Evolutionary conservation across 2,888 invertebrate species (phyloP).

Genomic region (Craniophora ligustri): DNA sequence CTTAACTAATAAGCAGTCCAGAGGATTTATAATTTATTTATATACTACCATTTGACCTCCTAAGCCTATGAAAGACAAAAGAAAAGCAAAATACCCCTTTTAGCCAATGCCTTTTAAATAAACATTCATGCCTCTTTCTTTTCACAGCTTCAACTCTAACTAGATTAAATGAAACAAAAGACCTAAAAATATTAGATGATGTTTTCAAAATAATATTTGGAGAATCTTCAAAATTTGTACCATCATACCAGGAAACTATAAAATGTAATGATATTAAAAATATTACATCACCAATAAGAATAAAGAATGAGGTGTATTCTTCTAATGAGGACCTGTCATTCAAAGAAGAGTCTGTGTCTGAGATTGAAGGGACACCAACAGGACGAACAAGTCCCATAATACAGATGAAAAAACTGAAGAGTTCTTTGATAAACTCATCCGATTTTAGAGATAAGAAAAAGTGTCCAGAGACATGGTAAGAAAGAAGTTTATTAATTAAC

Average conservation of each 20-base stretch:
- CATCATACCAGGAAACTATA: slow-evolving; percentile 4
- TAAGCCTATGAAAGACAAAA: no score
- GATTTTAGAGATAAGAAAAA: slow-evolving; percentile 77
- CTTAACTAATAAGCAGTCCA: no score
- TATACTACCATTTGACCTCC: no score
- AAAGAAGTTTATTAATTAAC: no score
- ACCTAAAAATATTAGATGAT: slow-evolving; percentile 69
- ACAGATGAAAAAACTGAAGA: slow-evolving; percentile 64
- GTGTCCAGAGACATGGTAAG: slow-evolving; percentile 75
- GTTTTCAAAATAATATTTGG: slow-evolving; percentile 72
- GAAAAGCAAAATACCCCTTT: no score
- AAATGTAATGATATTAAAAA: slow-evolving; percentile 24
- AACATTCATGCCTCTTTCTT: no score
- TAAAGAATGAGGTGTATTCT: slow-evolving; percentile 40
- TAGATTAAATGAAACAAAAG: slow-evolving; percentile 73
- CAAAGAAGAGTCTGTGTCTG: slow-evolving; percentile 71
- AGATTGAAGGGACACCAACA: slow-evolving; percentile 78
- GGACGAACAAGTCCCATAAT: slow-evolving; percentile 80
- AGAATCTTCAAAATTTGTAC: slow-evolving; percentile 41
- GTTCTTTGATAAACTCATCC: slow-evolving; percentile 40
- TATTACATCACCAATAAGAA: slow-evolving; percentile 19
- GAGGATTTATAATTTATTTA: no score
- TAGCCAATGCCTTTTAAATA: no score
- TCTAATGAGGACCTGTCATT: slow-evolving; percentile 54
- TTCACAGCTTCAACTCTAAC: slow-evolving; percentile 68